Evolutionary conservation across 2,888 invertebrate genomes (phyloP), one percentile per base, ranked within the genome.

Genomic region (Mylabris sibirica): DNA sequence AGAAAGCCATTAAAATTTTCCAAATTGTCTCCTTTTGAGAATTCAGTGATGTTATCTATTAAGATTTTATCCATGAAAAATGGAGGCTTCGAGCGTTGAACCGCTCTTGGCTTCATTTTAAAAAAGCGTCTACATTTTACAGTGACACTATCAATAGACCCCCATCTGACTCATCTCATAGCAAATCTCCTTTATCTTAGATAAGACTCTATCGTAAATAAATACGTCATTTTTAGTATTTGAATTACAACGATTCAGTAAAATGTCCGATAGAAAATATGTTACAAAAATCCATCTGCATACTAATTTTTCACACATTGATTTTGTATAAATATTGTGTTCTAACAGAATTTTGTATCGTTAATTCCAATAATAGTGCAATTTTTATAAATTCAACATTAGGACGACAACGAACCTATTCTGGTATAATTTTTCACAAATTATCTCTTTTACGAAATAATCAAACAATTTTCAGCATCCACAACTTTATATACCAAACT

Each of bases 351-450:
- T 49, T 17, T 49, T 49, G 49, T 49, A 49, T 49, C 6, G 49
- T 49, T 49, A 17, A 49, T 49, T 49, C 49, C 5, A 20, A 49
- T 49, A 49, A 49, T 49, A 49, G 20, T 49, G 49, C 17, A 49
- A 49, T 49, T 49, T 49, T 5, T 49, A 49, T 49, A 17, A 49
- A 49, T 49, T 49, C 49, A 49, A 49, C 49, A 20, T 49, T 49
- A 6, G 49, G 49, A 6, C 49, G 49, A 20, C 17, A 17, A 49
- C 17, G 49, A 9, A 49, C 49, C 6, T 49, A 49, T 49, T 17
- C 49, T 8, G 49, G 49, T 49, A 14, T 5, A 44, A 17, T 44
- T 30, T 30, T 30, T 30, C 14, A 41, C 1, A 49, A 49, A 20
- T 49, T 3, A 49, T 20, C n/a, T 14, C 12, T 17, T 8, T 49